A percentile compares a stretch with the other conserved stretches of the same genome.
phyloP scores from a whole-genome alignment of 2,797 vertebrate genomes.

The Nasua narica region DNA sequence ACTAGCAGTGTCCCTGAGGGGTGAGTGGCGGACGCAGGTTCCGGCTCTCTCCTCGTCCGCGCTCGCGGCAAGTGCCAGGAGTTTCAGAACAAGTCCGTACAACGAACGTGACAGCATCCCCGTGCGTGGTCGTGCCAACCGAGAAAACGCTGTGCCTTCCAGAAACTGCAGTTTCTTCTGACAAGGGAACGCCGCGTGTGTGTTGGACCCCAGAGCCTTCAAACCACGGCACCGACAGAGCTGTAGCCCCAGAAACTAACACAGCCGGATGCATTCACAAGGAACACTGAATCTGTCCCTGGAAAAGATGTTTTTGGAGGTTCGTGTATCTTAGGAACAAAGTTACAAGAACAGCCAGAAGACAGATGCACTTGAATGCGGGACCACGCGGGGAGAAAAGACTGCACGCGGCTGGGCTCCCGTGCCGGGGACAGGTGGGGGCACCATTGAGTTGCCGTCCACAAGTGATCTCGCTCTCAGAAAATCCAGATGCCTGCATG shows the following conservation, averaged over 20 bases:
- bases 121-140: too few relatives aligned
- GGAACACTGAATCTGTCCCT: background rate
- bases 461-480: constrained; percentile 81
- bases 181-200: rapidly evolving
- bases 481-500: constrained; percentile 82
- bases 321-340: constrained; percentile 85
- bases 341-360: constrained; percentile 85
- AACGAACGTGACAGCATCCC: background rate
- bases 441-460: constrained; percentile 80
- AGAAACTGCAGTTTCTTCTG: background rate
- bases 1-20: rapidly evolving
- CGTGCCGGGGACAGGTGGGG: constrained; percentile 80
- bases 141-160: background rate
- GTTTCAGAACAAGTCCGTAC: rapidly evolving
- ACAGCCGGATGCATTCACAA: too few relatives aligned
- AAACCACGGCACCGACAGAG: background rate
- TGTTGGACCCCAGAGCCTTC: background rate
- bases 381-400: constrained; percentile 83
- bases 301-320: background rate
- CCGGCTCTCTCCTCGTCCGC: background rate
- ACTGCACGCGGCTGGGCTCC: constrained; percentile 80
- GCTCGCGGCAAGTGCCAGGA: background rate
- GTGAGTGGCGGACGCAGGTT: too few relatives aligned
- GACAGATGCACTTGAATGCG: constrained; percentile 82
- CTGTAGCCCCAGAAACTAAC: background rate